Percentiles rank a stretch among this genome's conserved stretches.
Conservation (phyloP, 1,140 invertebrate genomes). For the Bombyx mandarina region DNA sequence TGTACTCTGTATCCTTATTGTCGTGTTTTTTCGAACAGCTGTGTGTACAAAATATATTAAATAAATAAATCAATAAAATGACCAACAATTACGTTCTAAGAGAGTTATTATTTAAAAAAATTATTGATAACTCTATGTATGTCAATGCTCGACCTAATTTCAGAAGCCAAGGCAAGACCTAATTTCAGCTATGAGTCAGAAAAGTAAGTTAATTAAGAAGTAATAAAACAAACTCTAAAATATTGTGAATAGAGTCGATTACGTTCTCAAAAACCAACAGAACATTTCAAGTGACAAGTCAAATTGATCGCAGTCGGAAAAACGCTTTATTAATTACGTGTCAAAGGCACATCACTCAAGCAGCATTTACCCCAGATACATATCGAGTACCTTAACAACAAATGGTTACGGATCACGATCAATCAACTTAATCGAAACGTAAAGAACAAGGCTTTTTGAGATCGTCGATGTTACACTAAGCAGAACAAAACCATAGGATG, state of each 20-base stretch:
- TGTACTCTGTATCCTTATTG: too few relatives aligned
- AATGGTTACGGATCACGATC: constrained; percentile 10
- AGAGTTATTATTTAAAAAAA: too few relatives aligned
- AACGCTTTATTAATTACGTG: neutral
- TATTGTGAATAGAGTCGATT: neutral
- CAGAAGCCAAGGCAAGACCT: neutral
- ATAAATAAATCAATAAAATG: too few relatives aligned
- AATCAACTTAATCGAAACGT: constrained; percentile 8
- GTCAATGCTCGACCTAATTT: neutral
- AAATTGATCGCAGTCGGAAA: neutral
- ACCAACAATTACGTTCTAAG: too few relatives aligned
- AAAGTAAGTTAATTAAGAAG: neutral
- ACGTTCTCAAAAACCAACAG: neutral
- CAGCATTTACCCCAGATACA: constrained; percentile 18
- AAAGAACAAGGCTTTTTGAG: too few relatives aligned
- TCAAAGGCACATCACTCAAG: constrained; percentile 6
- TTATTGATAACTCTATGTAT: too few relatives aligned
- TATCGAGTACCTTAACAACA: constrained; percentile 7
- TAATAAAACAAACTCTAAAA: neutral
- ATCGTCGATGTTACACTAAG: too few relatives aligned
- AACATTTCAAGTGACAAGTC: neutral
- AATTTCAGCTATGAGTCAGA: neutral
- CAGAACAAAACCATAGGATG: too few relatives aligned
- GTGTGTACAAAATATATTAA: too few relatives aligned
- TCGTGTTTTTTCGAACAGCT: too few relatives aligned